Evolutionary conservation across 2,797 vertebrate species (phyloP).

Genomic region (Alca torda): DNA sequence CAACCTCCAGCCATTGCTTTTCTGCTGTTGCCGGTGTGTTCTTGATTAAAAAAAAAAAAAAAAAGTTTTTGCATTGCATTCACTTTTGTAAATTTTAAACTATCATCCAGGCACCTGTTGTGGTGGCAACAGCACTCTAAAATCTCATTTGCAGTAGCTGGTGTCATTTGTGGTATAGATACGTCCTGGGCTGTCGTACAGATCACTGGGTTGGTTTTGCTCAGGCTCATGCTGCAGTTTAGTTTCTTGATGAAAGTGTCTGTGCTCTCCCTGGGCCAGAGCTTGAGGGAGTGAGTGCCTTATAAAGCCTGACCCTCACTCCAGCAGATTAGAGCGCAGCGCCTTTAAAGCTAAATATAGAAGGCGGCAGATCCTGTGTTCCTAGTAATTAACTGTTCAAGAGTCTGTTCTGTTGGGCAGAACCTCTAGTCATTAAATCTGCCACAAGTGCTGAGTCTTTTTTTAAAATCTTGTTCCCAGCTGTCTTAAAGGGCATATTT

Average conservation of each 20-base stretch:
- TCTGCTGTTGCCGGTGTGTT: neutral
- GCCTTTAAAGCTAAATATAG: constrained; percentile 75
- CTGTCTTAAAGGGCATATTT: neutral
- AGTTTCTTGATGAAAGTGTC: neutral
- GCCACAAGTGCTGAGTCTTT: neutral
- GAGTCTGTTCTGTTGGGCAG: neutral
- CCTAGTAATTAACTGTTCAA: constrained; percentile 63
- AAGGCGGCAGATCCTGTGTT: constrained; percentile 44
- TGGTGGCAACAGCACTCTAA: neutral
- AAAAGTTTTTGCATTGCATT: neutral
- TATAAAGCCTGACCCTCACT: constrained; percentile 69
- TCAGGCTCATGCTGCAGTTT: neutral
- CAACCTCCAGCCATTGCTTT: neutral
- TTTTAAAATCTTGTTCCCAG: neutral
- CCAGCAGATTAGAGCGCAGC: constrained; percentile 53
- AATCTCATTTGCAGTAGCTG: neutral
- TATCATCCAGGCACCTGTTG: neutral
- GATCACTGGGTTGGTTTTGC: neutral
- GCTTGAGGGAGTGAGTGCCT: constrained; percentile 45
- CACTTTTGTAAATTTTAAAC: neutral
- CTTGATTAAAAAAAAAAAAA: neutral
- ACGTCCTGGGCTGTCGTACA: neutral
- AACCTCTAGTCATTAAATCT: neutral
- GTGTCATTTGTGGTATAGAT: neutral
- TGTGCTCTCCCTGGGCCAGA: neutral